Evolutionary conservation across 2,797 vertebrate genomes (phyloP).

Genomic region (Australoheros facetus): DNA sequence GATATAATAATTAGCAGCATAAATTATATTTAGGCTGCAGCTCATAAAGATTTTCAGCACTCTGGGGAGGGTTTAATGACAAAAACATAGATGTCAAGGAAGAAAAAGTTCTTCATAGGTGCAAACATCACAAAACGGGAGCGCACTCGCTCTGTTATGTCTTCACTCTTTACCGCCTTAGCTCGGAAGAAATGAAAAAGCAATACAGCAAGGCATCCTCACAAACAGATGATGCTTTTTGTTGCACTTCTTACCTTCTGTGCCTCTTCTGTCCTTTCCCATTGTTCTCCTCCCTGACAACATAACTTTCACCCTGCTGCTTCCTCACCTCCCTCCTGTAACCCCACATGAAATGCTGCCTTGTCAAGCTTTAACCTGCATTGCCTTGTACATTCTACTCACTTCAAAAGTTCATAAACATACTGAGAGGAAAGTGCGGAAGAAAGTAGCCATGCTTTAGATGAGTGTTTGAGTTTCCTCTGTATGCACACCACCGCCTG

Average conservation of each 20-base stretch:
- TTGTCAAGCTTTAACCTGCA: slow-evolving; percentile 40
- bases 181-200: slow-evolving; percentile 40
- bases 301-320: slow-evolving; percentile 43
- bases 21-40: slow-evolving; percentile 15
- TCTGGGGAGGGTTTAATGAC: slow-evolving; percentile 7
- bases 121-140: slow-evolving; percentile 17
- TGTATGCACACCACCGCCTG: slow-evolving; percentile 14
- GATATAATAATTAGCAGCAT: slow-evolving; percentile 7
- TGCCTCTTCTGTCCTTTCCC: slow-evolving; percentile 37
- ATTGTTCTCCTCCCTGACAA: slow-evolving; percentile 53
- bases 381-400: slow-evolving; percentile 34
- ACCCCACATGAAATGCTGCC: slow-evolving; percentile 34
- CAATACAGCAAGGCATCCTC: slow-evolving; percentile 30
- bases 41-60: background rate
- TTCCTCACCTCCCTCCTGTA: slow-evolving; percentile 13
- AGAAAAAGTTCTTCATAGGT: slow-evolving; percentile 18
- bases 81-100: slow-evolving; percentile 18
- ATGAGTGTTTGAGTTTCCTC: slow-evolving; percentile 38
- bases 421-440: slow-evolving; percentile 21
- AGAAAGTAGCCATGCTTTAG: slow-evolving; percentile 7
- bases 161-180: background rate
- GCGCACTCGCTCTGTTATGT: slow-evolving; percentile 7
- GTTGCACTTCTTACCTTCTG: slow-evolving; percentile 44
- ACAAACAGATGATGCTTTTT: slow-evolving; percentile 53
- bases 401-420: slow-evolving; percentile 35